Base-by-base conservation (phyloP, 92 coral and sea anemone species). In the Micromussa lordhowensis region DNA sequence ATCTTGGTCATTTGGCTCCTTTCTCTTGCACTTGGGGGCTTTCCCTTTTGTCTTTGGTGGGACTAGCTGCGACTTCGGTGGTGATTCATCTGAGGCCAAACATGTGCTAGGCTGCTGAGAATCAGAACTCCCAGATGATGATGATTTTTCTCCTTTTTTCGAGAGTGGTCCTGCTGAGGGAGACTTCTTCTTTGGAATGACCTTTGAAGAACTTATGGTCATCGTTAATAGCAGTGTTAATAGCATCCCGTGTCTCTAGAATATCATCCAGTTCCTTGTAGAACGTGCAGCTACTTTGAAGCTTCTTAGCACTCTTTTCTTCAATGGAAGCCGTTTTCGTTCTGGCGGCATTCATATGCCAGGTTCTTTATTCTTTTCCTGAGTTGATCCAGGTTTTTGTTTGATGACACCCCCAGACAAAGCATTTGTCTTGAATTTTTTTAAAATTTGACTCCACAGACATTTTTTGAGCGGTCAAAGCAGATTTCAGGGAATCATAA, bases 281-380 rank as follows among this genome's bases (percentile, higher is more conserved):
- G 58, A 63, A 88, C 15, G 74, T 26, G 68, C 89, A 88, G 69
- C 80, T 86, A 34, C 82, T 72, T 68, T 82, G 87, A 54, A 88
- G 82, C 75, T 83, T 78, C 63, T 88, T 76, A 7, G 85, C 75
- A 0, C 90, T 88, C 83, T 87, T 83, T 74, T 91, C 91, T 16
- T 83, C 88, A n/a, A 91, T 82, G 48, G 91, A 35, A 17, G 90
- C 88, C 86, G 88, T 82, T 88, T 79, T 91, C 11, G 91, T 83
- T 79, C 75, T 59, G 88, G 30, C 85, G 40, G 76, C 76, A 91
- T 68, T 88, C 86, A 21, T 91, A 83, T 12, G 70, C 87, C 49
- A 83, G 79, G 68, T 83, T 83, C 44, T 83, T 83, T 49, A 49
- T 83, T 58, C 68, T 70, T 70, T 83, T 83, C 32, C 70, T 83